Evolutionary conservation across 2,888 invertebrate species (phyloP).

Genomic region (Phoronis australis): DNA sequence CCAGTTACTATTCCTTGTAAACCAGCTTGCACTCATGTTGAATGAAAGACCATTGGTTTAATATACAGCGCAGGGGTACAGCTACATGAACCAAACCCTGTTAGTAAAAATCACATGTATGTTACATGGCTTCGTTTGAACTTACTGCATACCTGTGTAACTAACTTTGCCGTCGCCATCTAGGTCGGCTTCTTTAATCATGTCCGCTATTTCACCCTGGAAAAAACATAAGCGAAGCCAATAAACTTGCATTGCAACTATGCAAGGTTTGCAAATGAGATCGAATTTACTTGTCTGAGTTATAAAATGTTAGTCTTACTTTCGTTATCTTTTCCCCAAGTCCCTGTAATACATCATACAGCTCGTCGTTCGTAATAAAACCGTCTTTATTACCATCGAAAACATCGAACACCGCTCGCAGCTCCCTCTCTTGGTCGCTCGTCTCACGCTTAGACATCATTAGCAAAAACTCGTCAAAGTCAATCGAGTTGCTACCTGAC

Average conservation of each 20-base stretch:
- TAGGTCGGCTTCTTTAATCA: conserved; percentile 41
- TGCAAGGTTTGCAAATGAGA: too few species aligned
- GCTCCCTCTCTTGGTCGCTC: conserved; percentile 37
- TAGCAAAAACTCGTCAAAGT: conserved; percentile 43
- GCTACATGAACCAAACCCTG: too few species aligned
- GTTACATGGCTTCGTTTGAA: too few species aligned
- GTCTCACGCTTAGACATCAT: conserved; percentile 39
- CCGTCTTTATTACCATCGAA: conserved; percentile 44
- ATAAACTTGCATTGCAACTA: too few species aligned
- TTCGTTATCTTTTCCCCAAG: conserved; percentile 35
- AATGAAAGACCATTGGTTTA: too few species aligned
- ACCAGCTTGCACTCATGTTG: too few species aligned
- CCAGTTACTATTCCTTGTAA: too few species aligned
- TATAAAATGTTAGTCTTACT: too few species aligned
- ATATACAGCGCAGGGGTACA: too few species aligned
- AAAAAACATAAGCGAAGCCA: too few species aligned
- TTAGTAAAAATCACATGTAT: too few species aligned
- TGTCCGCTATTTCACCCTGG: conserved; percentile 28
- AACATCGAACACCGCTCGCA: conserved; percentile 39
- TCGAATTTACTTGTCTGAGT: too few species aligned
- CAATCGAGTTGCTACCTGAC: conserved; percentile 42
- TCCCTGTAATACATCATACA: conserved; percentile 29
- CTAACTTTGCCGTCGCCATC: conserved; percentile 40
- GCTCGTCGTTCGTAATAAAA: conserved; percentile 35
- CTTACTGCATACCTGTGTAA: conserved; percentile 36